Percentiles rank a stretch among this genome's conserved stretches.
Evolutionary conservation across 2,888 invertebrate species (phyloP).

Genomic region (Caradrina kadenii): DNA sequence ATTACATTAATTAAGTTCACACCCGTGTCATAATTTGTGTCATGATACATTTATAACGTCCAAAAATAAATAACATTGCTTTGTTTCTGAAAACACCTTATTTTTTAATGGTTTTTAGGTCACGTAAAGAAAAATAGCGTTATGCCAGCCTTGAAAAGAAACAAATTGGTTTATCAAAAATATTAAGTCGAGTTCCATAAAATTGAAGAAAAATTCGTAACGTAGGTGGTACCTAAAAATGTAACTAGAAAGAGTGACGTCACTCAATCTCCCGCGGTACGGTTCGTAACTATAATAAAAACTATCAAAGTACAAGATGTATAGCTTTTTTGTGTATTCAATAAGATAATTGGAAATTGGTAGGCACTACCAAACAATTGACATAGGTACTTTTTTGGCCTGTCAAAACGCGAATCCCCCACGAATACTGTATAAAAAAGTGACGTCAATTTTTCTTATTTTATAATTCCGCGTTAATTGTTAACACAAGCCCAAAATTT

Average conservation of each 20-base stretch:
- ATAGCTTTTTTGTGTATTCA: too few relatives aligned
- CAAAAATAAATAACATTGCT: constrained; percentile 19
- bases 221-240: constrained; percentile 3
- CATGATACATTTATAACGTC: constrained; percentile 38
- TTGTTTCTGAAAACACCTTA: constrained; percentile 1
- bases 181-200: constrained; percentile 19
- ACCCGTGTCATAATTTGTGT: constrained; percentile 51
- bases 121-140: neutral
- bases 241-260: constrained; percentile 11
- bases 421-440: too few relatives aligned
- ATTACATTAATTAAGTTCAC: constrained; percentile 64
- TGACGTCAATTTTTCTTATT: too few relatives aligned
- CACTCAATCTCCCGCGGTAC: neutral
- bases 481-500: too few relatives aligned
- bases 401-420: too few relatives aligned
- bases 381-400: too few relatives aligned
- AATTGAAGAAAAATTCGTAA: neutral
- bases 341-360: too few relatives aligned
- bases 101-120: neutral
- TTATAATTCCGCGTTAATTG: too few relatives aligned
- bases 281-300: constrained; percentile 13
- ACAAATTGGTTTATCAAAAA: neutral
- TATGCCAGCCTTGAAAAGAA: neutral
- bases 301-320: too few relatives aligned
- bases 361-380: too few relatives aligned